Base-by-base conservation (phyloP, 2,113 vertebrate species). In the Tenrec ecaudatus region DNA sequence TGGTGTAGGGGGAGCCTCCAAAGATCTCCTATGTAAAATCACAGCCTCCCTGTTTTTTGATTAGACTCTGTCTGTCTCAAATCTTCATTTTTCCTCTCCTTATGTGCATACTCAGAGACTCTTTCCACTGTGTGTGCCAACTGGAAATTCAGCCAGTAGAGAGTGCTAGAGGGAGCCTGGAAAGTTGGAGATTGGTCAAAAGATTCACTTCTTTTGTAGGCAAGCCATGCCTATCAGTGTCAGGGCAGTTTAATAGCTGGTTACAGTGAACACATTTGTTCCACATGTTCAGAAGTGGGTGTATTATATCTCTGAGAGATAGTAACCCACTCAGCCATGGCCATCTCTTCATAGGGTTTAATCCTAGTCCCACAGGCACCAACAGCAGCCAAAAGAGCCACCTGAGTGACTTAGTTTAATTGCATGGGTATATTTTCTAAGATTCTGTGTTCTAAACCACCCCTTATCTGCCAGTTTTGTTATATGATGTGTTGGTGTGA, bases 81-180 rank as follows among this genome's bases (percentile, higher is more conserved):
- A 29, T 53, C n/a, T 9, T 20, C 47, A 53, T 53, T 10, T 60
- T 11, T 33, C 1, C n/a, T 60, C 38, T 33, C 53, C 12, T 14
- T 2, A 1, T 1, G 10, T 2, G 1, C 0, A 1, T n/a, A 4
- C 31, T 75, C 33, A 53, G 5, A n/a, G 27, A 19, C 20, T 2
- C 12, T 36, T 6, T 31, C n/a, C 25, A 8, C 0, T 3, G 0
- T 3, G 14, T 1, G 2, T 10, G 33, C 0, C 0, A 20, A 40
- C 47, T 20, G 10, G 27, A 71, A 66, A 66, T 14, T 19, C 43
- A 73, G 36, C 11, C 43, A 4, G 2, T 0, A 78, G n/a, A 3
- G n/a, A 64, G 33, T 9, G 3, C 36, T 16, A 69, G 43, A 66
- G 27, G 27, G 17, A 47, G 20, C 2, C 11, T 25, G 19, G n/a